phyloP scores from a whole-genome alignment of 2,888 invertebrate species.

The Megaustenia siamemsis region DNA sequence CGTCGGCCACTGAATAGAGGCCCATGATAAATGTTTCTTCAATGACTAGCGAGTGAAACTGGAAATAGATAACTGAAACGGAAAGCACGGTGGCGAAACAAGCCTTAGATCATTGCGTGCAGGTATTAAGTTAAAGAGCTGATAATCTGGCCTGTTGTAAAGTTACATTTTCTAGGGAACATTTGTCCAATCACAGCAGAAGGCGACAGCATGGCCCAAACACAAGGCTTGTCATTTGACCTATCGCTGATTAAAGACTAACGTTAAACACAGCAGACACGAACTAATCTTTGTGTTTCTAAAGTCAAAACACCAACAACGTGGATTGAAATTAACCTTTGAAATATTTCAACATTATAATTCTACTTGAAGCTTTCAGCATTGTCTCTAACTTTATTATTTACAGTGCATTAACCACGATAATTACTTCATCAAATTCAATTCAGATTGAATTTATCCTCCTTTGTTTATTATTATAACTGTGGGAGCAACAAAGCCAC shows the following conservation, averaged over 20 bases:
- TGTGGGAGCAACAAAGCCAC: too few species aligned
- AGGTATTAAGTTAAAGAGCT: not conserved
- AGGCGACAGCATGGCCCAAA: conserved; percentile 19
- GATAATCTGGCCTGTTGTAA: conserved; percentile 1
- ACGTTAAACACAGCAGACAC: too few species aligned
- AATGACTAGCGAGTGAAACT: conserved; percentile 26
- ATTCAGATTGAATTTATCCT: too few species aligned
- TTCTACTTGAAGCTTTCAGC: too few species aligned
- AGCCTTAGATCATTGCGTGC: conserved; percentile 7
- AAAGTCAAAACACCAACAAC: too few species aligned
- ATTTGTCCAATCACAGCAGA: conserved; percentile 14
- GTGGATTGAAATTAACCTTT: too few species aligned
- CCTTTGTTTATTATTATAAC: too few species aligned
- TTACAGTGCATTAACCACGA: too few species aligned
- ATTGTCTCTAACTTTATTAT: too few species aligned
- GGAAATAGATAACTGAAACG: conserved; percentile 32
- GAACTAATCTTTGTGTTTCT: too few species aligned
- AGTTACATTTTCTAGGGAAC: conserved; percentile 23
- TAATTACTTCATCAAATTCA: too few species aligned
- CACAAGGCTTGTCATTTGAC: not conserved
- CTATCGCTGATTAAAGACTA: not conserved
- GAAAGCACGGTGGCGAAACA: conserved; percentile 25
- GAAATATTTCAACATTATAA: too few species aligned
- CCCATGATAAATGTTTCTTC: conserved; percentile 60
- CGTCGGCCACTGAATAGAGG: conserved; percentile 22